A percentile compares a stretch with the other conserved stretches of the same genome.
Conservation (phyloP, 2,888 invertebrate genomes). For the Oscheius myriophilus region DNA sequence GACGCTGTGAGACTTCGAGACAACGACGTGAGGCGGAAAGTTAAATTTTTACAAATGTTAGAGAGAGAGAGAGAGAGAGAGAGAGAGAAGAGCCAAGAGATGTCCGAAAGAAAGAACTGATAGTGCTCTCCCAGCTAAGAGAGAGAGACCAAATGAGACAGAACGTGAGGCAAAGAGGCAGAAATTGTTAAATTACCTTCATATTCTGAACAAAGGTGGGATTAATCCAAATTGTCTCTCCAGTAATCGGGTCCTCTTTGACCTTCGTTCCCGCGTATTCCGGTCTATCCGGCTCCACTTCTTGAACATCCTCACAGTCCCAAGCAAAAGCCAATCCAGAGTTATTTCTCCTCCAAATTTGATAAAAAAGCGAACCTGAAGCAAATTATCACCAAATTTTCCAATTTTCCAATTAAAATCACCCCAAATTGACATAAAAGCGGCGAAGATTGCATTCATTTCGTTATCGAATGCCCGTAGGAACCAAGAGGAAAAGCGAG, state of each 20-base stretch:
- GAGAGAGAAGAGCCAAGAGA: no score
- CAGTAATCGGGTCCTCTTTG: conserved; percentile 70
- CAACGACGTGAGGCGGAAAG: no score
- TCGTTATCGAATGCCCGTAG: conserved; percentile 73
- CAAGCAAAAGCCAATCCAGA: conserved; percentile 73
- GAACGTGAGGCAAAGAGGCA: no score
- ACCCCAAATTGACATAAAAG: conserved; percentile 74
- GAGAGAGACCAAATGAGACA: no score
- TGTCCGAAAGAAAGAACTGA: no score
- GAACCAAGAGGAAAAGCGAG: conserved; percentile 40
- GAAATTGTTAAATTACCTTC: conserved; percentile 6
- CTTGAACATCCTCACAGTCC: conserved; percentile 73
- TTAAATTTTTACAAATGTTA: no score
- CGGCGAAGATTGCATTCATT: conserved; percentile 71
- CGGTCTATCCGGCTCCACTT: conserved; percentile 73
- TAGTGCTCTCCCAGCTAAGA: no score
- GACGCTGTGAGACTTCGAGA: no score
- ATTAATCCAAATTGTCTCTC: conserved; percentile 71
- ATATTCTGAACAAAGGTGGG: conserved; percentile 62
- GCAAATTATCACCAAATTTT: background rate
- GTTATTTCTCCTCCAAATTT: conserved; percentile 72
- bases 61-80: no score
- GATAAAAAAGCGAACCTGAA: conserved; percentile 72
- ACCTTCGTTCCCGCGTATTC: conserved; percentile 64
- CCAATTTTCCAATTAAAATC: conserved; percentile 13